These are phyloP conservation scores for Chinchilla lanigera DNA, from an alignment of 2,113 vertebrate genomes.

Conservation along the genomic window DNA sequence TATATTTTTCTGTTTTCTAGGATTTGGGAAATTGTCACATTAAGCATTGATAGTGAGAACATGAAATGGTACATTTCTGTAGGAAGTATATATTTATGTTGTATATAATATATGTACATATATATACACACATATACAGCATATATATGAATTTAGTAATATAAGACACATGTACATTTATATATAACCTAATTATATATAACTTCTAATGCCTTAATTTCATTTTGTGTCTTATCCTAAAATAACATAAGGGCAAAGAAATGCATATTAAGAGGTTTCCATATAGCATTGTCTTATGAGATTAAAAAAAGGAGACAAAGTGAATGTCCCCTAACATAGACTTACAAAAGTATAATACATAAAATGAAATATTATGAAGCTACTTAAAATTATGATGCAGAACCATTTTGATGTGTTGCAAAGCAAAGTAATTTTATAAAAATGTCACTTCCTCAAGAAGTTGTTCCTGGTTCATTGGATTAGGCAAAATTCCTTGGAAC, in stretches of 20 bases:
- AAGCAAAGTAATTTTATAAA: conserved; percentile 24
- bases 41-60: neutral
- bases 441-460: neutral
- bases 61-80: neutral
- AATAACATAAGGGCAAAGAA: conserved; percentile 33
- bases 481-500: conserved; percentile 14
- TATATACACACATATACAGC: neutral
- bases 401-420: neutral
- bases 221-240: neutral
- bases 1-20: neutral
- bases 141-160: neutral
- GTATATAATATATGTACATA: neutral
- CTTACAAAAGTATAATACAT: neutral
- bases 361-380: neutral
- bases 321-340: neutral
- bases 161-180: neutral
- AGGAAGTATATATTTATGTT: neutral
- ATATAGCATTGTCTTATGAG: neutral
- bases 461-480: neutral
- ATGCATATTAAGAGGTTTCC: neutral
- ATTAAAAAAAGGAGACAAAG: neutral
- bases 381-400: neutral
- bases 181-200: neutral
- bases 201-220: neutral
- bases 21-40: neutral